phyloP scores from a whole-genome alignment of 2,797 vertebrate genomes.

The Sciurus carolinensis region DNA sequence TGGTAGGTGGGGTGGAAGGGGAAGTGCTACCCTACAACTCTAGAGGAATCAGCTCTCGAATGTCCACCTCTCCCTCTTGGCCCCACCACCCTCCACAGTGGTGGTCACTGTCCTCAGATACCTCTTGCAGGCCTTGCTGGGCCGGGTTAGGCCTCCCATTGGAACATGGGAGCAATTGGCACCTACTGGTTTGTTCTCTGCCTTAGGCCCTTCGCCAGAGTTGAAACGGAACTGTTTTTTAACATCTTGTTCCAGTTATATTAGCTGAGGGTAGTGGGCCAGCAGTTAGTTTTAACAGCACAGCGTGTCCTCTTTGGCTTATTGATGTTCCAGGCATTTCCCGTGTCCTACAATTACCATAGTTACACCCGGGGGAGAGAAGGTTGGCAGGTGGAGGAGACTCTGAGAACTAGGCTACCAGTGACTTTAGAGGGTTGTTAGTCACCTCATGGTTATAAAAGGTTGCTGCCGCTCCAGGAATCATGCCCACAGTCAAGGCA shows the following conservation, averaged over 20 bases:
- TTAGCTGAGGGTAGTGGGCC: background rate
- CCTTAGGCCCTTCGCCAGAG: background rate
- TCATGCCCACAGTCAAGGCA: background rate
- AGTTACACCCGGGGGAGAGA: background rate
- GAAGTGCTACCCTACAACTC: background rate
- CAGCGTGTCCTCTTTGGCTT: background rate
- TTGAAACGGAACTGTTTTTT: background rate
- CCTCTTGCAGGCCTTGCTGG: background rate
- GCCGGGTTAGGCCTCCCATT: background rate
- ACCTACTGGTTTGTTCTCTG: background rate
- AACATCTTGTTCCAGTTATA: background rate
- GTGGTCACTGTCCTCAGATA: too few relatives aligned
- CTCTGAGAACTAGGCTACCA: background rate
- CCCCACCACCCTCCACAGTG: background rate
- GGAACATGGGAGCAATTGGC: background rate
- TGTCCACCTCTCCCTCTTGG: background rate
- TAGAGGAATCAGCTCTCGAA: background rate
- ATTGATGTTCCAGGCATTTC: background rate
- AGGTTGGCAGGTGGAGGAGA: background rate
- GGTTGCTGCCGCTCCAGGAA: conserved; percentile 13
- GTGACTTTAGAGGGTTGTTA: background rate
- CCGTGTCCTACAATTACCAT: background rate
- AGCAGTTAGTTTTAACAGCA: background rate
- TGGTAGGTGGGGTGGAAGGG: too few relatives aligned
- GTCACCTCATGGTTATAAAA: background rate